phyloP scores from a whole-genome alignment of 2,113 vertebrate genomes.

The Indri indri region DNA sequence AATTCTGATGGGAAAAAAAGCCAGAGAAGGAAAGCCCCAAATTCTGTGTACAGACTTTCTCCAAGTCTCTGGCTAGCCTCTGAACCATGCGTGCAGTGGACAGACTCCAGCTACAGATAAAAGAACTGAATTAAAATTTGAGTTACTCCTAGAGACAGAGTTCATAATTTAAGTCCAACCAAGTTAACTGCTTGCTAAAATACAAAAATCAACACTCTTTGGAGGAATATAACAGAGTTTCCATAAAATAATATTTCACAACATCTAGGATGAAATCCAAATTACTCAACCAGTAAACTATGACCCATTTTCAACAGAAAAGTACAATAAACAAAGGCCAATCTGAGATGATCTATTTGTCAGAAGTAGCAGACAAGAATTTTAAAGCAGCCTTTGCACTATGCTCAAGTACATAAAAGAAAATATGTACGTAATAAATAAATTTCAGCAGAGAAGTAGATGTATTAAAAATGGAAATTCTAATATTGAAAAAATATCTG shows the following conservation, averaged over 20 bases:
- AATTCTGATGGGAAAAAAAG: background rate
- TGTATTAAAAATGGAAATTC: background rate
- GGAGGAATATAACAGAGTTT: constrained; percentile 23
- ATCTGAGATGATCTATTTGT: background rate
- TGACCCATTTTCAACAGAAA: background rate
- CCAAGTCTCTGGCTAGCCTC: background rate
- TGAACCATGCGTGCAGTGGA: background rate
- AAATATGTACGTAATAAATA: background rate
- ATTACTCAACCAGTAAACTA: background rate
- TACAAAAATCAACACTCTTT: constrained; percentile 1
- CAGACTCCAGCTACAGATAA: background rate
- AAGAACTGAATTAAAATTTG: background rate
- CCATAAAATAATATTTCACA: background rate
- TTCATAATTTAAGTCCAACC: background rate
- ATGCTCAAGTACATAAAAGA: background rate
- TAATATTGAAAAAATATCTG: background rate
- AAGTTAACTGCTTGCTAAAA: background rate
- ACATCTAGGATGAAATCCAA: background rate
- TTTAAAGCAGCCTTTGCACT: background rate
- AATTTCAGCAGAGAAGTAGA: background rate
- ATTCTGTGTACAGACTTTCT: background rate
- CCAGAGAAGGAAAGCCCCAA: background rate
- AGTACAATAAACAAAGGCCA: background rate
- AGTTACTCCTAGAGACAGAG: background rate
- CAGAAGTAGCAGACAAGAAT: background rate